phyloP scores from a whole-genome alignment of 2,797 vertebrate genomes.

The Monodelphis domestica region DNA sequence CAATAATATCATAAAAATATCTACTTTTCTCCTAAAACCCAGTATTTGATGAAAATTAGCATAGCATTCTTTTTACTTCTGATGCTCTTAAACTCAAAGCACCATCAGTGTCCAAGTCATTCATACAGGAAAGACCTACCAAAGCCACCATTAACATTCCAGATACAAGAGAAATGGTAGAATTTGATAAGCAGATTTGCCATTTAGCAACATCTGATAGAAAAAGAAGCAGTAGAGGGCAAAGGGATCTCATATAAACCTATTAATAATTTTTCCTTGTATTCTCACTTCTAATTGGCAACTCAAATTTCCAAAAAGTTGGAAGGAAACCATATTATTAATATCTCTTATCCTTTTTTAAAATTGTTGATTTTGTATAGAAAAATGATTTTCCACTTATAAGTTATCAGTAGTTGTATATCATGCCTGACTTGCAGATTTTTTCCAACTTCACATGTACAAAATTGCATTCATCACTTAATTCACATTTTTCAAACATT shows the following conservation, averaged over 20 bases:
- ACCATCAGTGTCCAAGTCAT: not conserved
- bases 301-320: not conserved
- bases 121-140: not conserved
- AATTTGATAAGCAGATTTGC: not conserved
- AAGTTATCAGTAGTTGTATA: not conserved
- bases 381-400: not conserved
- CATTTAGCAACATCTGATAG: not conserved
- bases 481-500: not conserved
- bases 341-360: not conserved
- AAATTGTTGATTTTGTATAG: not conserved
- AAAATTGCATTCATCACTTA: not conserved
- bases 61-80: not conserved
- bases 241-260: not conserved
- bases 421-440: not conserved
- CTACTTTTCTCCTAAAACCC: not conserved
- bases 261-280: not conserved
- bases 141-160: not conserved
- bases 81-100: not conserved
- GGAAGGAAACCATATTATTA: not conserved
- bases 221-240: not conserved
- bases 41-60: not conserved
- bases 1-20: not conserved
- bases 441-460: not conserved
- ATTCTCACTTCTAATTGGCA: not conserved
- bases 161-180: not conserved